Evolutionary conservation across 2,113 vertebrate genomes (phyloP), one percentile per base, ranked within the genome.

Genomic region (Paramisgurnus dabryanus): DNA sequence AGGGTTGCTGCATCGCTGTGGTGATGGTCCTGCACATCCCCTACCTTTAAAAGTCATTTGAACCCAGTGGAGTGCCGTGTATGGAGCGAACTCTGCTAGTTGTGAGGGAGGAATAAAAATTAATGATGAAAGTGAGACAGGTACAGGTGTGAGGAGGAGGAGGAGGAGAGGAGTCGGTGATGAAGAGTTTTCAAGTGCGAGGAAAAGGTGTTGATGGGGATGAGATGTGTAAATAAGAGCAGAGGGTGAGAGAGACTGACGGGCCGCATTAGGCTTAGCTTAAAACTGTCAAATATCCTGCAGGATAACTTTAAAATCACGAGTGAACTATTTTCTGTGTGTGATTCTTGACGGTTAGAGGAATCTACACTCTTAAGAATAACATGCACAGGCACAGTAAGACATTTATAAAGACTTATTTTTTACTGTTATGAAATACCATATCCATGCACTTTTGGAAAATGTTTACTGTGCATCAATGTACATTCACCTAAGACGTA

Each of bases 171-270:
- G n/a, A 76, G 73, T 43, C 45, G 49, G 22, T 34, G 58, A 64
- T 39, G 73, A 76, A 76, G 73, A 76, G 73, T 76, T 64, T 76
- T 65, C 60, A 76, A 60, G 74, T 77, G 74, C 17, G 27, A 77
- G 71, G 5, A 39, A 27, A 40, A 57, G 40, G 70, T 66, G 70
- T 64, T 64, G 70, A 66, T 65, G 47, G 60, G 58, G 34, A 55
- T 66, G 78, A 41, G 58, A 70, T 79, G 67, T 68, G 78, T 67
- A 77, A 77, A 77, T 77, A 77, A 66, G 74, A 66, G 45, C 3
- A 77, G 47, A 65, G 47, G 18, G 74, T 40, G 60, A 77, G 27
- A 77, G 63, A 77, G 63, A 77, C 47, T 77, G 74, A 55, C 74
- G 55, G 71, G 43, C 63, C 74, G 66, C 58, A 8, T 17, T 64